Evolutionary conservation across 2,888 invertebrate species (phyloP).

Genomic region (Rhagophthalmus giganteus): DNA sequence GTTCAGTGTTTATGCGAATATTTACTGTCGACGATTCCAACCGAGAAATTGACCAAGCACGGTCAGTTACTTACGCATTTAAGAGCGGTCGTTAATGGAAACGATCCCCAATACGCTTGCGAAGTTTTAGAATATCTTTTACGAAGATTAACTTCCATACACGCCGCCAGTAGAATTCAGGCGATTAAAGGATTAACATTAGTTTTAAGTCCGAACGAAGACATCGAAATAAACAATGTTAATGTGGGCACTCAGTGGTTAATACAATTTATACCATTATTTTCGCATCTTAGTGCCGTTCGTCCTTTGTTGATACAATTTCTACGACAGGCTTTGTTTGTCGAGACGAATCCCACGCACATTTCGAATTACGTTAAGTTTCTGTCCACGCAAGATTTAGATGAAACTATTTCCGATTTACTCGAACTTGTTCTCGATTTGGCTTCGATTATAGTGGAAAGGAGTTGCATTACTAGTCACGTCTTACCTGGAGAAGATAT

Average conservation of each 20-base stretch:
- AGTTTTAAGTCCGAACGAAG: conserved; percentile 51
- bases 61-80: conserved; percentile 66
- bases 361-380: conserved; percentile 85
- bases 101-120: conserved; percentile 62
- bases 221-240: conserved; percentile 47
- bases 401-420: conserved; percentile 68
- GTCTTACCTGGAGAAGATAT: conserved; percentile 48
- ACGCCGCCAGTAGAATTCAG: conserved; percentile 73
- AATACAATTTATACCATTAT: conserved; percentile 66
- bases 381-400: conserved; percentile 72
- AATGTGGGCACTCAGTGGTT: conserved; percentile 59
- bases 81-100: conserved; percentile 60
- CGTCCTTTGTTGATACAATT: conserved; percentile 70
- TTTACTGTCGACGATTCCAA: conserved; percentile 70
- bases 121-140: conserved; percentile 91
- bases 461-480: conserved; percentile 82
- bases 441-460: conserved; percentile 88
- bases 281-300: conserved; percentile 78
- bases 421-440: conserved; percentile 77
- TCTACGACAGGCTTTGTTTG: conserved; percentile 84
- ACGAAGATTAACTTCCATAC: conserved; percentile 79
- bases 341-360: conserved; percentile 84
- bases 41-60: conserved; percentile 74
- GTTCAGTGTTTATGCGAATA: conserved; percentile 98
- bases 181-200: conserved; percentile 64